phyloP scores from a whole-genome alignment of 2,113 vertebrate genomes.

The Coregonus clupeaformis region DNA sequence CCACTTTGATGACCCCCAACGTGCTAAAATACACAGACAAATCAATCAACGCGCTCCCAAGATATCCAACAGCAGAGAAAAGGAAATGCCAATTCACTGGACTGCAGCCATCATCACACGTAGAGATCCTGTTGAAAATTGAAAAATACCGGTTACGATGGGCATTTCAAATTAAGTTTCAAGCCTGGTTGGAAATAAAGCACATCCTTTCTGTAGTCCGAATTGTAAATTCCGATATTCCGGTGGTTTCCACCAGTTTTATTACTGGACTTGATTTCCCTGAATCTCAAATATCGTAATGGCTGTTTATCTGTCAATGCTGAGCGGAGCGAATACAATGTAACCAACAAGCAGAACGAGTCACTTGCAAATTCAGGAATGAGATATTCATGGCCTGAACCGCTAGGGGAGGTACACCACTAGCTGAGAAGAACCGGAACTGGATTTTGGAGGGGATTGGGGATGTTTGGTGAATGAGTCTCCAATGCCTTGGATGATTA shows the following conservation, averaged over 20 bases:
- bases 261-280: constrained; percentile 35
- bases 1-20: constrained; percentile 25
- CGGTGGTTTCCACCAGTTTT: constrained; percentile 23
- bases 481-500: neutral
- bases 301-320: constrained; percentile 55
- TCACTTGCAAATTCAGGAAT: constrained; percentile 7
- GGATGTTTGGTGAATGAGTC: neutral
- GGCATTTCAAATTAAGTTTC: constrained; percentile 35
- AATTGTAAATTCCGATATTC: constrained; percentile 32
- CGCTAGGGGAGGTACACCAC: neutral
- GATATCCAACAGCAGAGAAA: constrained; percentile 34
- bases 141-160: constrained; percentile 47
- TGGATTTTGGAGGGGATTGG: neutral
- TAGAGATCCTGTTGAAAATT: constrained; percentile 53
- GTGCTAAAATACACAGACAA: constrained; percentile 35
- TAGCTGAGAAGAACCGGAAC: constrained; percentile 16
- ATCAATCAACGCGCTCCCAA: constrained; percentile 64
- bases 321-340: constrained; percentile 42
- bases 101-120: constrained; percentile 69
- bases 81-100: constrained; percentile 54
- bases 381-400: constrained; percentile 7
- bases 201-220: constrained; percentile 43
- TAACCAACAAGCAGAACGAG: constrained; percentile 37
- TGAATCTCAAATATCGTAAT: constrained; percentile 49
- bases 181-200: neutral